A percentile compares a stretch with the other conserved stretches of the same genome.
phyloP scores from a whole-genome alignment of 2,888 invertebrate genomes.

The Amphipyra tragopoginis region DNA sequence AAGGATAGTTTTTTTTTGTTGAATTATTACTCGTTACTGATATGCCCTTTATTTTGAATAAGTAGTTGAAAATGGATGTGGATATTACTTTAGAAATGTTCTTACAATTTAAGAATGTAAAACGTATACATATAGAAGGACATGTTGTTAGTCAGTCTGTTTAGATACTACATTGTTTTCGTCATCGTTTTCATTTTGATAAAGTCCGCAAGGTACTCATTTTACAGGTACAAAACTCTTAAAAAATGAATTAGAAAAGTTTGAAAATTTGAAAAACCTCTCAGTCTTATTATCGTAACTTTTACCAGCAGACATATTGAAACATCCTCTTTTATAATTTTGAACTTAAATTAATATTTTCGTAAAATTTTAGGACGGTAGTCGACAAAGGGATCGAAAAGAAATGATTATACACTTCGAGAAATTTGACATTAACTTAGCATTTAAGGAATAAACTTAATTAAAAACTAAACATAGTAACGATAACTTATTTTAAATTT shows the following conservation, averaged over 20 bases:
- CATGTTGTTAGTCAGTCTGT: slow-evolving; percentile 76
- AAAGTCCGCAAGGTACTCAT: slow-evolving; percentile 51
- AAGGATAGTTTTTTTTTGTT: slow-evolving; percentile 19
- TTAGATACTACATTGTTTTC: slow-evolving; percentile 68
- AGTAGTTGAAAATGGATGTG: slow-evolving; percentile 33
- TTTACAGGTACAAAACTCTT: slow-evolving; percentile 67
- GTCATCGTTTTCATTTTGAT: slow-evolving; percentile 54
- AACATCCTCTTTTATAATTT: slow-evolving; percentile 34
- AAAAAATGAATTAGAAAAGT: slow-evolving; percentile 83
- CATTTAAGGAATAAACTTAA: slow-evolving; percentile 41
- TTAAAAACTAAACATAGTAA: slow-evolving; percentile 43
- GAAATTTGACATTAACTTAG: slow-evolving; percentile 42
- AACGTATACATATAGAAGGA: slow-evolving; percentile 74
- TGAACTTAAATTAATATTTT: slow-evolving; percentile 33
- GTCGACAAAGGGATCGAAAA: slow-evolving; percentile 53
- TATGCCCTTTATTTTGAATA: slow-evolving; percentile 27
- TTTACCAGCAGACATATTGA: slow-evolving; percentile 59
- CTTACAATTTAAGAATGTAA: slow-evolving; percentile 63
- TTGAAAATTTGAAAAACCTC: slow-evolving; percentile 80
- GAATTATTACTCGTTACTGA: slow-evolving; percentile 7
- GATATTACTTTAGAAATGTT: slow-evolving; percentile 41
- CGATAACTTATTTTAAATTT: slow-evolving; percentile 31
- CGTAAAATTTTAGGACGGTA: slow-evolving; percentile 67
- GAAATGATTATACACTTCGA: slow-evolving; percentile 20
- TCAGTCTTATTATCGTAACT: slow-evolving; percentile 84